Evolutionary conservation across 64 coral and sea anemone species (phyloP), one percentile per base, ranked within the genome.

Genomic region (Catalaphyllia jardinei): DNA sequence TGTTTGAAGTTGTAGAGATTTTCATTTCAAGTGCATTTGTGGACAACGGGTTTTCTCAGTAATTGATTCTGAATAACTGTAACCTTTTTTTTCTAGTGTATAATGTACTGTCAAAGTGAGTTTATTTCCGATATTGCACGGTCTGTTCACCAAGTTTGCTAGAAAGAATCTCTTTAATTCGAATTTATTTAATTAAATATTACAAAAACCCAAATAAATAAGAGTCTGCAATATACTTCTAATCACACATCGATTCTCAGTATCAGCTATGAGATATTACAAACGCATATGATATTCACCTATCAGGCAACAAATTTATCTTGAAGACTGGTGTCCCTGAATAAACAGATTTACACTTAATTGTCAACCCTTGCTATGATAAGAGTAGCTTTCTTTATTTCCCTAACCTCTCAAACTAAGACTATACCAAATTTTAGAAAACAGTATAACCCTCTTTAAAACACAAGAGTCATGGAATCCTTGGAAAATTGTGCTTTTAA

Each of bases 61-160:
- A 83, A 67, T 83, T 71, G 63, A 85, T 85, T 85, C 25, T 85
- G 63, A 69, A 85, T 85, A 52, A 50, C 81, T 71, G 81, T 85
- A 85, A 69, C 81, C 14, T 28, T 85, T 65, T 18, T 35, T 18
- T 71, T 85, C 62, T 85, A 24, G 62, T 71, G 25, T 71, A 67
- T 85, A 63, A 85, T 71, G 18, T 30, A 83, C 60, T 85, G 39
- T 24, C 63, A 16, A 7, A 24, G 50, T 50, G 8, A 71, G 49
- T 65, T 39, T 24, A 22, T 25, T 51, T 85, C 67, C 29, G 62
- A 50, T 38, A 71, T 52, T 50, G 71, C 71, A 69, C 7, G 6
- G 11, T 35, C 17, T 39, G 0, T 42, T 79, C 29, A 22, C 65
- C 15, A 83, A 31, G 78, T 61, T 29, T 49, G 15, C 14, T 20